These are phyloP conservation scores for Diorhabda sublineata DNA, from an alignment of 1,140 invertebrate genomes.

Conservation along the genomic window DNA sequence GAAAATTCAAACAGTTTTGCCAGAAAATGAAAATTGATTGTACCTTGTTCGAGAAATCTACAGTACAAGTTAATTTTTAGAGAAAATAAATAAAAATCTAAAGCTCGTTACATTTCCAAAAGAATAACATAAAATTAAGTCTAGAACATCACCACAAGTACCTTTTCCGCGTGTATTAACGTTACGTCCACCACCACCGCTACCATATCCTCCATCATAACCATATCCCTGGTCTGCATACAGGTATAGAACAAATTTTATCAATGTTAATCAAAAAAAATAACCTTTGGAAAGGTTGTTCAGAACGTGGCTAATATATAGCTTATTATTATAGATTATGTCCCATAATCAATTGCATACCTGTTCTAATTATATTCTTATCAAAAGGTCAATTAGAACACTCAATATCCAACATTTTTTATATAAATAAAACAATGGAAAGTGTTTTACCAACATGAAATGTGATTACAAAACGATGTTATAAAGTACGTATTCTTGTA, in stretches of 20 bases:
- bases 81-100: background rate
- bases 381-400: no score
- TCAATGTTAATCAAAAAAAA: background rate
- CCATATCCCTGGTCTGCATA: constrained; percentile 71
- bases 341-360: no score
- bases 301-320: no score
- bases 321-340: no score
- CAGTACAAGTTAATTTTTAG: background rate
- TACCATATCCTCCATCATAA: constrained; percentile 75
- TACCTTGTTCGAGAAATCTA: background rate
- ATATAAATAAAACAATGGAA: no score
- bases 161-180: constrained; percentile 75
- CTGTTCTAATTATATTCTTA: no score
- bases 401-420: no score
- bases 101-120: background rate
- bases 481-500: no score
- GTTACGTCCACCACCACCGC: constrained; percentile 58
- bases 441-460: no score
- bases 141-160: constrained; percentile 47
- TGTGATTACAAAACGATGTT: no score
- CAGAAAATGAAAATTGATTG: background rate
- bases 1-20: constrained; percentile 7
- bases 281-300: background rate
- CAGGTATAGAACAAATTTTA: constrained; percentile 12
- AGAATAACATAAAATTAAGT: constrained; percentile 16